Evolutionary conservation across 2,888 invertebrate genomes (phyloP), one percentile per base, ranked within the genome.

Genomic region (Cryptus viduatorius): DNA sequence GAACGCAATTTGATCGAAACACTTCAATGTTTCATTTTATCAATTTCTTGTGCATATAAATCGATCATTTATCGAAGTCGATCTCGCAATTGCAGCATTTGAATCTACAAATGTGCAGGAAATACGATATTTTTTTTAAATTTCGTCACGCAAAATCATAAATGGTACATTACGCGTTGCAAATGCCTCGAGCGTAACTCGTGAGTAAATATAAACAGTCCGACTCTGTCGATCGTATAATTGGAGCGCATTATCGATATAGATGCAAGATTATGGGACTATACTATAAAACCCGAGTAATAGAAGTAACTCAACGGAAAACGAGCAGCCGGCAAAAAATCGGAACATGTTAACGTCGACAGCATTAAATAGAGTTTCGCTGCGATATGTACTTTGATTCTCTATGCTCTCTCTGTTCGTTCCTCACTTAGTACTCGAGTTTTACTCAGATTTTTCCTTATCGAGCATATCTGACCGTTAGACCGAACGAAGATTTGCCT

Each of bases 241-340:
- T 85, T 79, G 85, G 79, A 85, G 79, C 85, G 56, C 59, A 75
- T 61, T 82, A 79, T 85, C 75, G 79, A 79, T 79, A 65, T 24
- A 79, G 79, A 76, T 79, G 48, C 29, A 72, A 37, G 82, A 79
- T 80, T 77, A 77, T 72, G 46, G 53, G 19, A 48, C 19, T 31
- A 73, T 14, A 79, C 67, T 61, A 19, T 69, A 65, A 56, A 24
- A 72, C 37, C 29, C 65, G 44, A 37, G 59, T 72, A 76, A 80
- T 24, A 50, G 46, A 68, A 84, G 80, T 73, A 77, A 84, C 77
- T 65, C 80, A 68, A 67, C 24, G 79, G 69, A 73, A 37, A 80
- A 80, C 72, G 72, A 72, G 53, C n/a, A 44, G 59, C 56, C n/a
- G 37, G 76, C 61, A 61, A 65, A 42, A 72, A 72, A 19, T 29